Evolutionary conservation across 2,888 invertebrate genomes (phyloP).

Genomic region (Notodonta ziczac): DNA sequence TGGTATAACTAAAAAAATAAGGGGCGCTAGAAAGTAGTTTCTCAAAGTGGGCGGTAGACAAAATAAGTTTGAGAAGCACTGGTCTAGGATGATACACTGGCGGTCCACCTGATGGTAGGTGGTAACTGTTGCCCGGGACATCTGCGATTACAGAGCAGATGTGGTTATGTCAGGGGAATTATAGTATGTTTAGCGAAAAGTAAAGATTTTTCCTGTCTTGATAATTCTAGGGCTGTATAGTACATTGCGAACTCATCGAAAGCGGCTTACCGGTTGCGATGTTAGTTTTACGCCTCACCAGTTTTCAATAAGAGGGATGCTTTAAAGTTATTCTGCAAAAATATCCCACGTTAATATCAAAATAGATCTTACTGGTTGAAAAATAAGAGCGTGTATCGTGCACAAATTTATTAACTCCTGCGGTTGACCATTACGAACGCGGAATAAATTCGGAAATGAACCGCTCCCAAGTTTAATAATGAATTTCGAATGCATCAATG

Average conservation of each 20-base stretch:
- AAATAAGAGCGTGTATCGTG: conserved; percentile 12
- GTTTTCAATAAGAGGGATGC: background rate
- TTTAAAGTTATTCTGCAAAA: too few relatives aligned
- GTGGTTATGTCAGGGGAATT: too few relatives aligned
- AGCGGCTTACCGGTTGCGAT: background rate
- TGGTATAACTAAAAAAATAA: too few relatives aligned
- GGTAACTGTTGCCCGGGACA: too few relatives aligned
- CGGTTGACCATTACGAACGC: conserved; percentile 37
- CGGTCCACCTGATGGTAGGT: too few relatives aligned
- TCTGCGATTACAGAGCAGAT: too few relatives aligned
- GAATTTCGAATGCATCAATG: conserved; percentile 43
- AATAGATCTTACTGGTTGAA: background rate
- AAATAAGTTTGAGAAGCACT: too few relatives aligned
- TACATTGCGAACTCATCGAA: background rate
- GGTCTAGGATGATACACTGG: too few relatives aligned
- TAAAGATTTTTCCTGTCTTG: conserved; percentile 28
- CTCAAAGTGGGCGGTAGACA: too few relatives aligned
- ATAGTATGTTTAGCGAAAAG: background rate
- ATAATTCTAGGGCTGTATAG: background rate
- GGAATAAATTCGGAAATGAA: conserved; percentile 48
- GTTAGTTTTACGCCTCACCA: too few relatives aligned
- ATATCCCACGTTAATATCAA: background rate
- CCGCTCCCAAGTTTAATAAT: conserved; percentile 38
- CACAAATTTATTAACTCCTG: conserved; percentile 13
- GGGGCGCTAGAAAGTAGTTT: too few relatives aligned